Evolutionary conservation across 2,888 invertebrate genomes (phyloP).

Genomic region (Phlogophora meticulosa): DNA sequence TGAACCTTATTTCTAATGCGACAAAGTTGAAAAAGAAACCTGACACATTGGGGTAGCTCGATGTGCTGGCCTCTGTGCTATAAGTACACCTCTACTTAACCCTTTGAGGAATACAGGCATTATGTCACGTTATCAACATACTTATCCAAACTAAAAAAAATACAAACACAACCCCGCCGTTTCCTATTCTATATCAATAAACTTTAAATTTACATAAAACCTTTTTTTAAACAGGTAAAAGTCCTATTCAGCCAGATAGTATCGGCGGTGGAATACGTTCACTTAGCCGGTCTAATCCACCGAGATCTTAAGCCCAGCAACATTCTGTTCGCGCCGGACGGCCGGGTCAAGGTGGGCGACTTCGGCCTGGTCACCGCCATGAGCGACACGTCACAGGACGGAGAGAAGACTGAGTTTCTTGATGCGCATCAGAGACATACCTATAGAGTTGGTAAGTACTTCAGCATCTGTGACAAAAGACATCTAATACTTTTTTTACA

Average conservation of each 20-base stretch:
- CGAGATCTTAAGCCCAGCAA: conserved; percentile 96
- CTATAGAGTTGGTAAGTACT: conserved; percentile 91
- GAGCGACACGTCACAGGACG: conserved; percentile 81
- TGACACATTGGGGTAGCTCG: no score
- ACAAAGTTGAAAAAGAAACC: no score
- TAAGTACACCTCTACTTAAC: no score
- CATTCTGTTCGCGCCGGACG: conserved; percentile 96
- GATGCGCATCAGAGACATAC: conserved; percentile 90
- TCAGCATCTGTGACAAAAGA: no score
- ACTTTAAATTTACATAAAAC: neutral
- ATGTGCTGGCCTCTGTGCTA: no score
- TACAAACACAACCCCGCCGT: no score
- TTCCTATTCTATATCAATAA: no score
- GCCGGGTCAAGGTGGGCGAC: conserved; percentile 98
- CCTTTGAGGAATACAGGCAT: no score
- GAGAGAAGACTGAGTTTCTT: conserved; percentile 68
- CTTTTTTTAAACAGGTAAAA: conserved; percentile 84
- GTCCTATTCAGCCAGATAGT: conserved; percentile 97
- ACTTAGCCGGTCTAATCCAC: conserved; percentile 97
- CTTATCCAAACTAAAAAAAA: no score
- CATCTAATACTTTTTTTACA: no score
- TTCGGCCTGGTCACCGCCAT: conserved; percentile 99
- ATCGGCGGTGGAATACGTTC: conserved; percentile 98
- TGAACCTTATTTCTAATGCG: no score
- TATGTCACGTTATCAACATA: no score